Conservation (phyloP, 2,888 invertebrate species). For the Cephus spinipes region DNA sequence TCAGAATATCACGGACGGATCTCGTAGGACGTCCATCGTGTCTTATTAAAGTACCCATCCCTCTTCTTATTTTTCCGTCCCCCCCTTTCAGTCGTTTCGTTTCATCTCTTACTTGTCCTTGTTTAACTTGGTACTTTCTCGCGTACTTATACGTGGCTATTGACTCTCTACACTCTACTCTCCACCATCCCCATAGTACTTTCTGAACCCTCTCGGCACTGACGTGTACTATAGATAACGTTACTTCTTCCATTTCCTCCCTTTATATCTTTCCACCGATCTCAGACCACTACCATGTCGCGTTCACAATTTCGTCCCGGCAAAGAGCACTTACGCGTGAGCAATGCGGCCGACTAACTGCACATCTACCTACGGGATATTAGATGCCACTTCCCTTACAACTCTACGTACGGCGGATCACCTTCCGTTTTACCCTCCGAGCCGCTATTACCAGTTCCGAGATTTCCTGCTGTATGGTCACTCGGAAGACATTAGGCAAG, state of each 20-base stretch:
- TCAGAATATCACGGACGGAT: background rate
- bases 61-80: background rate
- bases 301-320: constrained; percentile 21
- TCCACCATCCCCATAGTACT: background rate
- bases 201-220: background rate
- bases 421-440: background rate
- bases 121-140: background rate
- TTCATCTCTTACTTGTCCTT: background rate
- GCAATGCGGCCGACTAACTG: constrained; percentile 25
- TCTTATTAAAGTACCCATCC: constrained; percentile 44
- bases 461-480: background rate
- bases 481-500: background rate
- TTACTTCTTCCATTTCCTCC: background rate
- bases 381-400: background rate
- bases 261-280: background rate
- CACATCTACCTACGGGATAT: constrained; percentile 2
- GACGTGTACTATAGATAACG: background rate
- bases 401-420: background rate
- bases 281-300: background rate
- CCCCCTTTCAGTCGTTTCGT: background rate
- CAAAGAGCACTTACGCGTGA: constrained; percentile 24
- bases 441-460: background rate
- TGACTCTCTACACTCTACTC: background rate
- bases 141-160: background rate
- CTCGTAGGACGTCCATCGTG: constrained; percentile 43